Conservation (phyloP, 1,140 invertebrate species). For the Condylostylus longicornis region DNA sequence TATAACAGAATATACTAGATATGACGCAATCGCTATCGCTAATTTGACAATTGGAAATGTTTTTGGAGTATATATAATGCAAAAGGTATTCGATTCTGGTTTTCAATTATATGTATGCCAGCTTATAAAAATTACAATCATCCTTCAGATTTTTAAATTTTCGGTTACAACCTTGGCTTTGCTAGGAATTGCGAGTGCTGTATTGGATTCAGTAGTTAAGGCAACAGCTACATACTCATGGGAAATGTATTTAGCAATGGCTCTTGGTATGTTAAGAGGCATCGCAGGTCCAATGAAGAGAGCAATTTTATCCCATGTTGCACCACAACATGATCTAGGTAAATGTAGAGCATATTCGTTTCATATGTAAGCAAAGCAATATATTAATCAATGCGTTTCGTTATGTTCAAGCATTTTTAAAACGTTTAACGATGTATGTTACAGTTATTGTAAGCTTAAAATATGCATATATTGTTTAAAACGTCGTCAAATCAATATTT, state of each 20-base stretch:
- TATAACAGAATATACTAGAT: constrained; percentile 41
- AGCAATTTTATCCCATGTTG: constrained; percentile 46
- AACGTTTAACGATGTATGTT: no score
- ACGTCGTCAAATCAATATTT: neutral
- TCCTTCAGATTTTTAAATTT: constrained; percentile 13
- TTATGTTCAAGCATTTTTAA: neutral
- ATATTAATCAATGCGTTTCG: neutral
- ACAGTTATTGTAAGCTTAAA: neutral
- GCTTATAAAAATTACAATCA: neutral
- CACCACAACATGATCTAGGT: constrained; percentile 46
- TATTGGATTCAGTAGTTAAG: constrained; percentile 33
- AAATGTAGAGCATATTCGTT: no score
- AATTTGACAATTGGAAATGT: constrained; percentile 37
- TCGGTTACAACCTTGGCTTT: constrained; percentile 23
- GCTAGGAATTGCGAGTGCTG: constrained; percentile 25
- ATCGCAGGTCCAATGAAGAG: constrained; percentile 44
- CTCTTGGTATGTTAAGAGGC: constrained; percentile 38
- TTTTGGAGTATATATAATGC: constrained; percentile 36
- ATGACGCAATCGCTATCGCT: constrained; percentile 32
- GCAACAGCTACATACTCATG: constrained; percentile 41
- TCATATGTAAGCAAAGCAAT: neutral
- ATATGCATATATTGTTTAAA: neutral
- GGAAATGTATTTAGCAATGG: constrained; percentile 43
- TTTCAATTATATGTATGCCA: neutral
- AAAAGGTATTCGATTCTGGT: constrained; percentile 21